Evolutionary conservation across 2,113 vertebrate species (phyloP).

Genomic region (Pardalotus punctatus): DNA sequence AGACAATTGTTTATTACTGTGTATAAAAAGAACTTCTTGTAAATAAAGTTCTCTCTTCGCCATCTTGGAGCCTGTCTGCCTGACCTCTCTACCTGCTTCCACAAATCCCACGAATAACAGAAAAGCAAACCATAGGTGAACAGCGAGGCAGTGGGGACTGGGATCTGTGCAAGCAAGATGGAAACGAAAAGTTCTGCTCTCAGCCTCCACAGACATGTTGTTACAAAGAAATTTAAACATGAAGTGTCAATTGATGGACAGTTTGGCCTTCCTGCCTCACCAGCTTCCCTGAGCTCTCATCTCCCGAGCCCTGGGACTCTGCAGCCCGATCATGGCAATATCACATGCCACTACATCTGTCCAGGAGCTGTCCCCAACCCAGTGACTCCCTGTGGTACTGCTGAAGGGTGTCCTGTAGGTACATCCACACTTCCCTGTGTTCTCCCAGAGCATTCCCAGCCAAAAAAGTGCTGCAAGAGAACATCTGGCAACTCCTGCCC

Average conservation of each 20-base stretch:
- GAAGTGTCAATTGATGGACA: neutral
- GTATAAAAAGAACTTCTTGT: too few species aligned
- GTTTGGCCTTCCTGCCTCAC: neutral
- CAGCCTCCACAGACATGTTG: neutral
- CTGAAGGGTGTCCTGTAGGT: neutral
- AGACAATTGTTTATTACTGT: too few species aligned
- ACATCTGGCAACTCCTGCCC: neutral
- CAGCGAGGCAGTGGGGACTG: neutral
- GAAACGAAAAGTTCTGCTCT: neutral
- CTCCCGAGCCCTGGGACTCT: neutral
- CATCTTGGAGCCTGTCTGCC: too few species aligned
- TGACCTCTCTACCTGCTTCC: too few species aligned
- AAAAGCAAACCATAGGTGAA: too few species aligned
- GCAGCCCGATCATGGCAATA: neutral
- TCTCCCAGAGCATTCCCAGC: neutral
- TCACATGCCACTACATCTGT: fast-evolving
- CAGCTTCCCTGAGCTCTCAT: neutral
- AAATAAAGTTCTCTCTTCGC: too few species aligned
- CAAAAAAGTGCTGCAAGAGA: neutral
- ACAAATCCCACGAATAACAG: too few species aligned
- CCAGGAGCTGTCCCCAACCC: neutral
- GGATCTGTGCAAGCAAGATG: neutral
- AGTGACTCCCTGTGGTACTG: fast-evolving
- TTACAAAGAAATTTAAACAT: neutral
- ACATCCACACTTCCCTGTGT: neutral